phyloP scores from a whole-genome alignment of 2,113 vertebrate genomes.

The Centropristis striata region DNA sequence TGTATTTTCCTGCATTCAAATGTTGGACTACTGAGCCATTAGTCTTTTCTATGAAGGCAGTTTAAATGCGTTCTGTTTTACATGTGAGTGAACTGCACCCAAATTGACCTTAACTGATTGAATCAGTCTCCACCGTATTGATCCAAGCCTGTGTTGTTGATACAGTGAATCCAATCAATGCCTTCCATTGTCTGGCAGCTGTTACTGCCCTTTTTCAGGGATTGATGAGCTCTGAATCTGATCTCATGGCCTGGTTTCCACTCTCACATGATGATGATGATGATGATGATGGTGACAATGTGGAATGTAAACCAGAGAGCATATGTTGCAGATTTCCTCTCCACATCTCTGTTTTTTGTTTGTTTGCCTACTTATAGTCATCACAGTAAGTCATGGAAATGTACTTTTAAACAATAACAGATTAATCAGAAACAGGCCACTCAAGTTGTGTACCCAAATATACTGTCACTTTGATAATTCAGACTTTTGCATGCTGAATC shows the following conservation, averaged over 20 bases:
- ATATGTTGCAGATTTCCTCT: slow-evolving; percentile 7
- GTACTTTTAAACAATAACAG: not conserved
- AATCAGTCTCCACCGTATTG: slow-evolving; percentile 54
- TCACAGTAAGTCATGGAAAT: not conserved
- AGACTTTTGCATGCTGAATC: not conserved
- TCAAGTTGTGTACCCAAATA: not conserved
- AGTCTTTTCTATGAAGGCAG: not conserved
- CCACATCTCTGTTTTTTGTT: not conserved
- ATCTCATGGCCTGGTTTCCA: slow-evolving; percentile 3
- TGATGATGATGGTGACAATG: slow-evolving; percentile 5
- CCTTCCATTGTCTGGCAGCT: slow-evolving; percentile 40
- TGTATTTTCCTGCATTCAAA: slow-evolving; percentile 4
- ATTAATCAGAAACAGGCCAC: not conserved
- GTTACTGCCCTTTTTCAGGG: slow-evolving; percentile 53
- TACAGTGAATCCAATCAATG: slow-evolving; percentile 52
- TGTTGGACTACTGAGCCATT: not conserved
- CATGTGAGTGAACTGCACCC: slow-evolving; percentile 9
- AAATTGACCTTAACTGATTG: slow-evolving; percentile 26
- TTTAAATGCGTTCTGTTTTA: slow-evolving; percentile 1
- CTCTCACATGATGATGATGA: slow-evolving; percentile 25
- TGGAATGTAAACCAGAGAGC: slow-evolving; percentile 33
- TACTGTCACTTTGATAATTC: not conserved
- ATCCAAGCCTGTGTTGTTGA: slow-evolving; percentile 46
- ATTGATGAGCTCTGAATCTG: slow-evolving; percentile 56
- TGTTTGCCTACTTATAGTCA: not conserved